These are phyloP conservation scores for Perdix hodgsoniae DNA, from an alignment of 2,797 vertebrate genomes.

Conservation along the genomic window DNA sequence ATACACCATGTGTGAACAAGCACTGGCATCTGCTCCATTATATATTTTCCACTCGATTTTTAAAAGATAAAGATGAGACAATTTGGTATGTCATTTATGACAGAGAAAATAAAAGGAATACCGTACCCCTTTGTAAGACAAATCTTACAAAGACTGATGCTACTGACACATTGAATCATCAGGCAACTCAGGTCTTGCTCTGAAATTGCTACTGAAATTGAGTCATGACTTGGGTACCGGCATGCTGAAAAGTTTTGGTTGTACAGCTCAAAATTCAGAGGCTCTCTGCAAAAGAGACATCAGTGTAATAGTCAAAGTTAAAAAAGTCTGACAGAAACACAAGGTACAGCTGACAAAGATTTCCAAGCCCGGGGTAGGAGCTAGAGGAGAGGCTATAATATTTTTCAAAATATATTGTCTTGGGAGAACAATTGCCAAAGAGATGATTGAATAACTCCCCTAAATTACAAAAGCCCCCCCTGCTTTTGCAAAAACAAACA, in stretches of 20 bases:
- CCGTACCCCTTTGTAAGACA: background rate
- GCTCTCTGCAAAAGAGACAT: background rate
- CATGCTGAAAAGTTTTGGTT: background rate
- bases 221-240: background rate
- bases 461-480: background rate
- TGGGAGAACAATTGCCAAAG: background rate
- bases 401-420: background rate
- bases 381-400: background rate
- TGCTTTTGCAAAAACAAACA: background rate
- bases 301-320: background rate
- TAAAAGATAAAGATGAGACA: background rate
- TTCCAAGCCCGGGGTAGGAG: background rate
- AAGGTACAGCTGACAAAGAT: background rate
- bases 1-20: rapidly evolving
- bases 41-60: background rate
- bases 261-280: background rate
- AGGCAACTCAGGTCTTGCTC: background rate
- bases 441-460: background rate
- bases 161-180: background rate
- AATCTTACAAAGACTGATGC: background rate
- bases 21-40: background rate
- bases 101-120: background rate
- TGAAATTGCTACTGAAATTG: background rate
- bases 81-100: background rate
- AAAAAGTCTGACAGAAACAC: background rate